Evolutionary conservation across 2,113 vertebrate genomes (phyloP).

Genomic region (Corythornis vintsioides): DNA sequence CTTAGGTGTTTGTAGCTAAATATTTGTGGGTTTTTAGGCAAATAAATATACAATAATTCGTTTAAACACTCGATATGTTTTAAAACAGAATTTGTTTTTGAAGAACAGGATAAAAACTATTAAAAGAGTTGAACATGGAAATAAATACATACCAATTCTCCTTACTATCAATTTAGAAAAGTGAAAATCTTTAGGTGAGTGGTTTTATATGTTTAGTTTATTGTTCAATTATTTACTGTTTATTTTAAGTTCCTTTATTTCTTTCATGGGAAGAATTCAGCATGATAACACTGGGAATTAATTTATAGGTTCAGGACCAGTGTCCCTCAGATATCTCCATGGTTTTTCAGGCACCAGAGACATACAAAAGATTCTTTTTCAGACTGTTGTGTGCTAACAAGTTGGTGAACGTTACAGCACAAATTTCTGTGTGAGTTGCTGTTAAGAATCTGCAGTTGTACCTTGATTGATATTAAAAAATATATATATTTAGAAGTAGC

Average conservation of each 20-base stretch:
- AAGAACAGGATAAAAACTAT: neutral
- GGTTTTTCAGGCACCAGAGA: neutral
- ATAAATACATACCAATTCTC: neutral
- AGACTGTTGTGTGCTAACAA: neutral
- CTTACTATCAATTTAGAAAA: neutral
- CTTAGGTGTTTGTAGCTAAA: neutral
- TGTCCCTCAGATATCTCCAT: neutral
- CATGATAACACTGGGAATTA: neutral
- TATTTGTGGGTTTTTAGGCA: neutral
- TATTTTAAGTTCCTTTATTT: slow-evolving; percentile 7
- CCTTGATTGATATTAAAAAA: neutral
- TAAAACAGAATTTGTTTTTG: neutral
- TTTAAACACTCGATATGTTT: neutral
- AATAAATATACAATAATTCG: neutral
- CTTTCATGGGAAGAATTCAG: neutral
- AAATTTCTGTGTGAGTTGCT: neutral
- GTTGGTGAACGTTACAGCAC: neutral
- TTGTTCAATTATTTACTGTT: neutral
- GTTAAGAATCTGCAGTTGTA: neutral
- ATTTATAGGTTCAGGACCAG: neutral
- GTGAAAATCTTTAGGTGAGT: neutral
- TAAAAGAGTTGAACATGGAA: neutral
- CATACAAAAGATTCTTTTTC: neutral
- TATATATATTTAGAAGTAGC: neutral
- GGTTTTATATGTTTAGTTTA: neutral